Evolutionary conservation across 2,888 invertebrate genomes (phyloP), one percentile per base, ranked within the genome.

Genomic region (Amblyjoppa proteus): DNA sequence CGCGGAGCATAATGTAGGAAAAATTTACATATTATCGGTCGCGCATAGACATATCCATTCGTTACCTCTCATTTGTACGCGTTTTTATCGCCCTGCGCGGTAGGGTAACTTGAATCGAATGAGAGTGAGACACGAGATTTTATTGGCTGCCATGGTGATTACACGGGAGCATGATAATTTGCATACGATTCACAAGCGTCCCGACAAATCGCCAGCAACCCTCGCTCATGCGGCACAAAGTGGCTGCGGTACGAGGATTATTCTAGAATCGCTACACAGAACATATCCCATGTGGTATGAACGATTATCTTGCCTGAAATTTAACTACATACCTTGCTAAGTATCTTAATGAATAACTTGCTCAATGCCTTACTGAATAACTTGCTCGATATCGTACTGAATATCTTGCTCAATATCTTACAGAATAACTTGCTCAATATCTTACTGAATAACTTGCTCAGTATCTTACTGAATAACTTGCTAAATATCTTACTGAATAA

Each of bases 131-230:
- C 53, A 34, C 49, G 77, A 34, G 31, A 58, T 81, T 81, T 84
- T 78, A 84, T 84, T 84, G 53, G 64, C 64, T 45, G 77, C 58
- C 74, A 49, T 13, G 38, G 73, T 64, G 31, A 81, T 84, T 81
- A 69, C 31, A 69, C 74, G 38, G 41, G 77, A 45, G 53, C 49
- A 61, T 76, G 34, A 84, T 84, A 64, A 68, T 81, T 81, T 73
- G 73, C 77, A 74, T 77, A 58, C 45, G 28, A 78, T 64, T 74
- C 28, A 13, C 25, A 84, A 41, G 11, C 11, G 5, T 51, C 51
- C 49, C 70, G 69, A 58, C 45, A 38, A 78, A 53, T 74, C 28
- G n/a, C n/a, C 81, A 31, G 11, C 20, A 5, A 31, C 68, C 79
- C 79, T 75, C 71, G 69, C 45, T n/a, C 68, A 28, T 71, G 79